Percentiles rank a stretch among this genome's conserved stretches.
Evolutionary conservation across 92 coral and sea anemone species (phyloP).

Genomic region (Epizoanthus ramosus): DNA sequence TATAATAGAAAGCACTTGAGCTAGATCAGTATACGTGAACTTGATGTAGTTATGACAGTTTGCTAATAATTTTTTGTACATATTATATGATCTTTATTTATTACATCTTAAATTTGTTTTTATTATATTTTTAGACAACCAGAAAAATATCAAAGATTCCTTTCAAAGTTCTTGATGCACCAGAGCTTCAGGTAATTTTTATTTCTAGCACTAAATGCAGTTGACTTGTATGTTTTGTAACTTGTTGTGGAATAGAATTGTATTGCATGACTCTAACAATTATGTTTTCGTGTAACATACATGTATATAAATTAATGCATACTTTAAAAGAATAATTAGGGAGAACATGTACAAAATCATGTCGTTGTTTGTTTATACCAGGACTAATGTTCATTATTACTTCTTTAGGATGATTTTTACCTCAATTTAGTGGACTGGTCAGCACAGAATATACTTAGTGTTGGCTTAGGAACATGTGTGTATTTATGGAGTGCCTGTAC

Average conservation of each 20-base stretch:
- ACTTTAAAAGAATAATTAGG: too few relatives aligned
- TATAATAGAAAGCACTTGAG: too few relatives aligned
- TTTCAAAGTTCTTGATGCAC: constrained; percentile 97
- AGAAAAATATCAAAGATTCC: constrained; percentile 99
- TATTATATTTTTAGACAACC: constrained; percentile 68
- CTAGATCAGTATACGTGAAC: too few relatives aligned
- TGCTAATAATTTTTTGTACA: too few relatives aligned
- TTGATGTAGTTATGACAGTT: too few relatives aligned
- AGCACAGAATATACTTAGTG: constrained; percentile 97
- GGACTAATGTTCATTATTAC: not conserved
- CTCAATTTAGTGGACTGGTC: constrained; percentile 99
- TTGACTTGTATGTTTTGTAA: not conserved
- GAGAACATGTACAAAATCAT: not conserved
- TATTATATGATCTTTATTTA: not conserved
- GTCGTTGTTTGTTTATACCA: not conserved
- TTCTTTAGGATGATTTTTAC: constrained; percentile 92
- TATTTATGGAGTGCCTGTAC: constrained; percentile 99
- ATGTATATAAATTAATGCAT: too few relatives aligned
- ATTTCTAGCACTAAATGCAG: not conserved
- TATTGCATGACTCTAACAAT: too few relatives aligned
- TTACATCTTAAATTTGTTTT: not conserved
- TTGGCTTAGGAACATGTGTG: constrained; percentile 99
- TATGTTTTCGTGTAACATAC: too few relatives aligned
- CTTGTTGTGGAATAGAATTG: too few relatives aligned
- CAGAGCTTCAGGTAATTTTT: constrained; percentile 85